phyloP scores from a whole-genome alignment of 2,797 vertebrate species.

The Peromyscus nudipes region DNA sequence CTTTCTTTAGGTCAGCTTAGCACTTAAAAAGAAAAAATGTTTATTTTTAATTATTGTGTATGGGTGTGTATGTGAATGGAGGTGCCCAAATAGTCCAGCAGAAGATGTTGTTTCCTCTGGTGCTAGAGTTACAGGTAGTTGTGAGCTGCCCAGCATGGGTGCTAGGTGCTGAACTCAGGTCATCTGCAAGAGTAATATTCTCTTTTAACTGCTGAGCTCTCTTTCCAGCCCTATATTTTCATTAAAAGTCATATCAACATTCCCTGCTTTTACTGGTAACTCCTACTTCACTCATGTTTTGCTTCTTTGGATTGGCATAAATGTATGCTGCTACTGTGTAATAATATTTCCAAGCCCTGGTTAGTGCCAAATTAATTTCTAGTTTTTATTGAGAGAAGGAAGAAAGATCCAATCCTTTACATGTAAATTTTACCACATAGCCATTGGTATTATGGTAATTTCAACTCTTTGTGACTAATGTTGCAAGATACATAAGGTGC shows the following conservation, averaged over 20 bases:
- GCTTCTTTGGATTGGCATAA: conserved; percentile 2
- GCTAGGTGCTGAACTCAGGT: not conserved
- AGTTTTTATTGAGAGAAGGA: conserved; percentile 12
- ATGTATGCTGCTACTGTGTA: not conserved
- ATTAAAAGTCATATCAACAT: not conserved
- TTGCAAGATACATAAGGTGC: not conserved
- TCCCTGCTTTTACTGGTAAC: conserved; percentile 15
- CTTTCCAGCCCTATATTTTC: not conserved
- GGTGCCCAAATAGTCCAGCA: not conserved
- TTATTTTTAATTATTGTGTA: not conserved
- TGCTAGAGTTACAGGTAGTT: not conserved
- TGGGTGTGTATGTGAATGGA: not conserved
- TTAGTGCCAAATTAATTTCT: conserved; percentile 3
- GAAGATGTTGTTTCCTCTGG: too few relatives aligned
- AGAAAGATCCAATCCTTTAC: not conserved
- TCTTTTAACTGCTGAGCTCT: not conserved
- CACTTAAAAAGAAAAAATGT: not conserved
- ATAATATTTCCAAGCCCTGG: not conserved
- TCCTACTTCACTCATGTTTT: not conserved
- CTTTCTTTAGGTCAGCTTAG: not conserved
- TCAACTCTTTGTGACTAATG: not conserved
- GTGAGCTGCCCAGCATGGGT: not conserved
- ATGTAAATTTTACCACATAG: not conserved
- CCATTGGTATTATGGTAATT: not conserved
- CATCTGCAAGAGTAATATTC: not conserved